phyloP scores from a whole-genome alignment of 2,113 vertebrate genomes.

The Microcebus tavaratra region DNA sequence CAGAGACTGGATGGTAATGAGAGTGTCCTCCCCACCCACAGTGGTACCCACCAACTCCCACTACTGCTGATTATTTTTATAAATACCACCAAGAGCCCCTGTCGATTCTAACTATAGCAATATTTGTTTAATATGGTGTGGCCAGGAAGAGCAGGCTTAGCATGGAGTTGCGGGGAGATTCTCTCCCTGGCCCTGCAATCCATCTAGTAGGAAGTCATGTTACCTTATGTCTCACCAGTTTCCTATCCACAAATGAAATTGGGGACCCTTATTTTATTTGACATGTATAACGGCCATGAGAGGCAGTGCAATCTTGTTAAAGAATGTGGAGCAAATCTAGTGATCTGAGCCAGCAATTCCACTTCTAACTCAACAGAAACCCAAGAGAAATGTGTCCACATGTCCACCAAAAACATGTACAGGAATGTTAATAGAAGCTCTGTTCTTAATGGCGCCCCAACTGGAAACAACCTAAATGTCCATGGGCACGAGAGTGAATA shows the following conservation, averaged over 20 bases:
- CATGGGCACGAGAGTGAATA: not conserved
- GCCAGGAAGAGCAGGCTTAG: not conserved
- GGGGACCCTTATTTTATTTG: not conserved
- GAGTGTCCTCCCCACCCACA: not conserved
- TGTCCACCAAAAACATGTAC: not conserved
- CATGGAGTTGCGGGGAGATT: not conserved
- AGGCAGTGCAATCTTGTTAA: not conserved
- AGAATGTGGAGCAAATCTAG: not conserved
- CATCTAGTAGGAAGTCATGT: not conserved
- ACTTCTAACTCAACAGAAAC: not conserved
- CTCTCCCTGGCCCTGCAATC: not conserved
- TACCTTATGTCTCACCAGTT: not conserved
- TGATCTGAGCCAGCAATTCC: not conserved
- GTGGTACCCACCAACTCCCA: not conserved
- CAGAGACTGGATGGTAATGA: not conserved
- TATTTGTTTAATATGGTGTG: constrained; percentile 28
- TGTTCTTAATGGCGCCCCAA: not conserved
- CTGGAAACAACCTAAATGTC: not conserved
- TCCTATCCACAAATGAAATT: not conserved
- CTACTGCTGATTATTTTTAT: constrained; percentile 10
- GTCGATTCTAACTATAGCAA: not conserved
- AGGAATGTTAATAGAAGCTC: not conserved
- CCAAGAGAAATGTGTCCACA: not conserved
- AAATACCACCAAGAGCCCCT: not conserved
- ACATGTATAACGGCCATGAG: not conserved